phyloP scores from a whole-genome alignment of 2,888 invertebrate species.

The Ormyrus pomaceus region DNA sequence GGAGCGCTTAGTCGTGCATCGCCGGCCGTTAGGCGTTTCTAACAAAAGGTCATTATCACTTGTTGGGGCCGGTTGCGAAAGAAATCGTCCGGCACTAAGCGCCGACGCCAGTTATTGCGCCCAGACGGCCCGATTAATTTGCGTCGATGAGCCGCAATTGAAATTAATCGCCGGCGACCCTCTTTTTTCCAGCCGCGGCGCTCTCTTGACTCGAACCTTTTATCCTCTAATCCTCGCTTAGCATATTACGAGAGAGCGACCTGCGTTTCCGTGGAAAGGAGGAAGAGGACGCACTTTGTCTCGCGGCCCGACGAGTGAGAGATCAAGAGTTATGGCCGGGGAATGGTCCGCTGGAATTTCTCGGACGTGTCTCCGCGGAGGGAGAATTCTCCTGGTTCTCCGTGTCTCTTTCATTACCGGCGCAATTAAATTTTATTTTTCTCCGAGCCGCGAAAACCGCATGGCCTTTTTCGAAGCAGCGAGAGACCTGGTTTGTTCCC shows the following conservation, averaged over 20 bases:
- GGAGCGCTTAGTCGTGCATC: conserved; percentile 22
- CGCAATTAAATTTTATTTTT: conserved; percentile 56
- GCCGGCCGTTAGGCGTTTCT: not conserved
- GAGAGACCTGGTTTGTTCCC: not conserved
- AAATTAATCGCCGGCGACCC: conserved; percentile 49
- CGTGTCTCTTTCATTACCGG: conserved; percentile 56
- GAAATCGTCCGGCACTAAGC: conserved; percentile 13
- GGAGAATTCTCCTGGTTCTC: conserved; percentile 4
- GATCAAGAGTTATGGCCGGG: conserved; percentile 55
- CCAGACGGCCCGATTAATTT: conserved; percentile 50
- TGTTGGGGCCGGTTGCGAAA: conserved; percentile 19
- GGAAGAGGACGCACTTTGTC: conserved; percentile 21
- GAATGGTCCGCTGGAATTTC: conserved; percentile 58
- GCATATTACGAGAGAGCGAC: conserved; percentile 1
- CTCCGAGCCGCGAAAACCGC: not conserved
- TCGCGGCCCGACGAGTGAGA: conserved; percentile 20
- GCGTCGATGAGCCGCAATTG: conserved; percentile 53
- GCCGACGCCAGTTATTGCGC: not conserved
- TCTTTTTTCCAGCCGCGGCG: not conserved
- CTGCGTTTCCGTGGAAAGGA: conserved; percentile 8
- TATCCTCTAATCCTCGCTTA: not conserved
- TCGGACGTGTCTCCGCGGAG: conserved; percentile 50
- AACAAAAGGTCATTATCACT: conserved; percentile 46
- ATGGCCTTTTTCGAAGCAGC: not conserved
- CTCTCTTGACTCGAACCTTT: not conserved